A percentile compares a stretch with the other conserved stretches of the same genome.
These are phyloP conservation scores for Pseudomugil tenellus DNA, from an alignment of 2,797 vertebrate genomes.

Conservation along the genomic window DNA sequence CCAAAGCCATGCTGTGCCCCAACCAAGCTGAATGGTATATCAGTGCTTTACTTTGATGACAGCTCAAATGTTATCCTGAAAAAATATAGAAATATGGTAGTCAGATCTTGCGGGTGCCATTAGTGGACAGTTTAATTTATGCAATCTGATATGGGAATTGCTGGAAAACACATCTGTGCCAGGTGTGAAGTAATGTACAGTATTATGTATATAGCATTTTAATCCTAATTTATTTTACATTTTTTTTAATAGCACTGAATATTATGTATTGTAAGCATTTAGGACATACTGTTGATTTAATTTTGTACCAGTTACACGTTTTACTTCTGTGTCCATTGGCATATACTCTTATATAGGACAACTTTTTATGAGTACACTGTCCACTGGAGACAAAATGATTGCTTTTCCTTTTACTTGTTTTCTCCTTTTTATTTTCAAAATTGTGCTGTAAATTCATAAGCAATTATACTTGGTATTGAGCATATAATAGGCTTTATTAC, in stretches of 20 bases:
- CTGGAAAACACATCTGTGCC: slow-evolving; percentile 78
- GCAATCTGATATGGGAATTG: slow-evolving; percentile 62
- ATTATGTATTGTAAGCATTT: slow-evolving; percentile 77
- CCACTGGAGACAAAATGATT: slow-evolving; percentile 67
- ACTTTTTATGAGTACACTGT: slow-evolving; percentile 51
- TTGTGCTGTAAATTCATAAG: slow-evolving; percentile 17
- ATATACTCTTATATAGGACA: slow-evolving; percentile 65
- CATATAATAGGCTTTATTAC: slow-evolving; percentile 8
- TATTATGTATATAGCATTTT: slow-evolving; percentile 95
- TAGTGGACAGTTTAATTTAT: slow-evolving; percentile 79
- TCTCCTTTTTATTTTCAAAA: slow-evolving; percentile 1
- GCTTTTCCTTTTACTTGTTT: slow-evolving; percentile 28
- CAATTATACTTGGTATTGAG: background rate
- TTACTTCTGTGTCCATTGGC: slow-evolving; percentile 71
- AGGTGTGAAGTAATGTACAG: slow-evolving; percentile 91
- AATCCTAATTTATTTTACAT: slow-evolving; percentile 92
- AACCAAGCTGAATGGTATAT: slow-evolving; percentile 98
- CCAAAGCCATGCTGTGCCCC: slow-evolving; percentile 99
- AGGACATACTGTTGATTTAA: slow-evolving; percentile 62
- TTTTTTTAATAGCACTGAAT: slow-evolving; percentile 79
- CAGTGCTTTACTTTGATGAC: slow-evolving; percentile 99
- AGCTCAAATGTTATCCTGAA: slow-evolving; percentile 99
- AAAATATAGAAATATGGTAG: slow-evolving; percentile 99
- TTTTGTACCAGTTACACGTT: slow-evolving; percentile 48
- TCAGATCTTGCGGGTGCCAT: slow-evolving; percentile 98